Conservation (phyloP, 2,797 vertebrate genomes). For the Labroides dimidiatus region DNA sequence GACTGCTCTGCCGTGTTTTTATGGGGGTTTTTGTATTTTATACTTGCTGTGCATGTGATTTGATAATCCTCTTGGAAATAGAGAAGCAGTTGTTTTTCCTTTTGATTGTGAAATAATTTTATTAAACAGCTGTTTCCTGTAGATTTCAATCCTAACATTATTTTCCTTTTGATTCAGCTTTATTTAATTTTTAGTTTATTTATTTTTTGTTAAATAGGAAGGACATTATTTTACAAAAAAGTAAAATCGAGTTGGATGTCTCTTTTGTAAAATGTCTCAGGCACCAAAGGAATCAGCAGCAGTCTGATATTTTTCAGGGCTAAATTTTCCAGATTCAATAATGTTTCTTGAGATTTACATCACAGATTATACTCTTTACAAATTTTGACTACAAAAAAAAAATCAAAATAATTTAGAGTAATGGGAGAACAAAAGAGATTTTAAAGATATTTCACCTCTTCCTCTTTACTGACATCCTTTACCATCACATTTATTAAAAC, state of each 20-base stretch:
- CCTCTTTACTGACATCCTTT: slow-evolving; percentile 14
- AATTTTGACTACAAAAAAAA: slow-evolving; percentile 10
- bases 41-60: neutral
- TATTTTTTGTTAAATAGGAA: neutral
- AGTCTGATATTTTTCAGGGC: neutral
- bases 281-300: neutral
- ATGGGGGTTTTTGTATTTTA: neutral
- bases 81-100: neutral
- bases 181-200: no score
- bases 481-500: slow-evolving; percentile 11
- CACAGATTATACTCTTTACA: neutral
- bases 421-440: no score
- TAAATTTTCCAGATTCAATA: slow-evolving; percentile 7
- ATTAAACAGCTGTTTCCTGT: neutral
- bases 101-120: neutral
- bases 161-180: neutral
- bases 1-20: neutral
- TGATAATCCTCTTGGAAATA: neutral
- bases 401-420: neutral
- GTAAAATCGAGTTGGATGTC: neutral
- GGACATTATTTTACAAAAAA: no score
- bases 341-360: slow-evolving; percentile 1
- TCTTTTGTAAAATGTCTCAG: neutral
- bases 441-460: neutral
- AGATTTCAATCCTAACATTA: neutral